phyloP scores from a whole-genome alignment of 2,888 invertebrate species.

The Nomada lathburiana region DNA sequence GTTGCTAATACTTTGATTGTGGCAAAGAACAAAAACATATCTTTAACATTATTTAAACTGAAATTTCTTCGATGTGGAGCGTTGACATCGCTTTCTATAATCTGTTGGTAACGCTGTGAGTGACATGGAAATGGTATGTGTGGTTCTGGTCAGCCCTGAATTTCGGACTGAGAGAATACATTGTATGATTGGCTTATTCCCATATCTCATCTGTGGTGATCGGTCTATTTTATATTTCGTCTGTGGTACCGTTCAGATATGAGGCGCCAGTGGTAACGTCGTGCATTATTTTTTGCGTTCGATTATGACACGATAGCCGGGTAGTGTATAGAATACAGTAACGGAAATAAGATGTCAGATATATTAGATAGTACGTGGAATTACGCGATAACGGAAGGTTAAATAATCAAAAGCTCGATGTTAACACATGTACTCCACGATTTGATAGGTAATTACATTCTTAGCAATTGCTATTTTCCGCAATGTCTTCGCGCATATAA shows the following conservation, averaged over 20 bases:
- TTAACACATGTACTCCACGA: conserved; percentile 44
- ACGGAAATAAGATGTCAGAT: conserved; percentile 49
- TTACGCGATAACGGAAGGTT: conserved; percentile 41
- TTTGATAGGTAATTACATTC: conserved; percentile 44
- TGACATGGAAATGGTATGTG: too few relatives aligned
- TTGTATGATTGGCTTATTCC: not conserved
- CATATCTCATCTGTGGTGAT: conserved; percentile 20
- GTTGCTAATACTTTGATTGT: too few relatives aligned
- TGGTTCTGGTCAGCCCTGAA: too few relatives aligned
- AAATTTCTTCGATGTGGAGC: too few relatives aligned
- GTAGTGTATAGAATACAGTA: conserved; percentile 45
- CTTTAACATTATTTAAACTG: too few relatives aligned
- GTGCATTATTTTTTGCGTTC: conserved; percentile 43
- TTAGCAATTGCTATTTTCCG: not conserved
- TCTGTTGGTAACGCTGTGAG: not conserved
- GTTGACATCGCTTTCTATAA: not conserved
- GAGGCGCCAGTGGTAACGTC: conserved; percentile 37
- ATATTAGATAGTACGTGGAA: conserved; percentile 34
- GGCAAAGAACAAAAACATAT: too few relatives aligned
- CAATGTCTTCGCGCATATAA: not conserved
- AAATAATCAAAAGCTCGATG: conserved; percentile 35
- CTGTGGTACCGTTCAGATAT: conserved; percentile 23
- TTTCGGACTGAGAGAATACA: too few relatives aligned
- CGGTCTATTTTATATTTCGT: not conserved
- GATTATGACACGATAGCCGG: conserved; percentile 55